phyloP scores from a whole-genome alignment of 2,797 vertebrate species.

The Thripadectes ignobilis region DNA sequence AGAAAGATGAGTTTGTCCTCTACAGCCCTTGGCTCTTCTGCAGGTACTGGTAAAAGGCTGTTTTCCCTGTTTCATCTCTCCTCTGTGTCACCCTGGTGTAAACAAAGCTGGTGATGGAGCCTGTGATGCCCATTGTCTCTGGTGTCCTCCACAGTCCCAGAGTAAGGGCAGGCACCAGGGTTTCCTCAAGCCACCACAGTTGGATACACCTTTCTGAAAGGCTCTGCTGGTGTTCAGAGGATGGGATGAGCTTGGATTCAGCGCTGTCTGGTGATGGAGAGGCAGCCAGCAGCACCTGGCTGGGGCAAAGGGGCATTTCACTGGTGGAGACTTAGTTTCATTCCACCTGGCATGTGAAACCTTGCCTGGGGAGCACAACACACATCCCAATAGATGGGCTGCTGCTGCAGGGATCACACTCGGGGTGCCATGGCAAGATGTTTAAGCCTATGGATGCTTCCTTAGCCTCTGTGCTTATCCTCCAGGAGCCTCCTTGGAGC shows the following conservation, averaged over 20 bases:
- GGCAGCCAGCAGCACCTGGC: neutral
- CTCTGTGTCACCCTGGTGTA: neutral
- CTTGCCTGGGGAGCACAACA: too few relatives aligned
- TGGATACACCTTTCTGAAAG: accelerated
- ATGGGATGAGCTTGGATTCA: neutral
- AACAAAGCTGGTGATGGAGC: neutral
- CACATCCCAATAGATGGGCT: too few relatives aligned
- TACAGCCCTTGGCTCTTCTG: neutral
- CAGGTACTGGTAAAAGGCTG: neutral
- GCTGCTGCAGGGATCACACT: neutral
- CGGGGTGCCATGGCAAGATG: neutral
- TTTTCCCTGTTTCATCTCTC: neutral
- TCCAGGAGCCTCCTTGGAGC: neutral
- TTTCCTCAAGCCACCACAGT: accelerated
- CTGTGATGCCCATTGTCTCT: too few relatives aligned
- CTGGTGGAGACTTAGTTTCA: neutral
- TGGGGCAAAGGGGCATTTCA: accelerated
- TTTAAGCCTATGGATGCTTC: neutral
- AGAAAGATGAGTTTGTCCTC: neutral
- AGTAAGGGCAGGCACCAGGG: neutral
- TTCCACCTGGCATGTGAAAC: too few relatives aligned
- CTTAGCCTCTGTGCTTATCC: neutral
- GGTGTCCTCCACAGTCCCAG: neutral
- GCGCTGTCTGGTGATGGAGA: neutral
- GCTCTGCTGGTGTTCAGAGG: neutral